Evolutionary conservation across 2,113 vertebrate species (phyloP).

Genomic region (Solea solea): DNA sequence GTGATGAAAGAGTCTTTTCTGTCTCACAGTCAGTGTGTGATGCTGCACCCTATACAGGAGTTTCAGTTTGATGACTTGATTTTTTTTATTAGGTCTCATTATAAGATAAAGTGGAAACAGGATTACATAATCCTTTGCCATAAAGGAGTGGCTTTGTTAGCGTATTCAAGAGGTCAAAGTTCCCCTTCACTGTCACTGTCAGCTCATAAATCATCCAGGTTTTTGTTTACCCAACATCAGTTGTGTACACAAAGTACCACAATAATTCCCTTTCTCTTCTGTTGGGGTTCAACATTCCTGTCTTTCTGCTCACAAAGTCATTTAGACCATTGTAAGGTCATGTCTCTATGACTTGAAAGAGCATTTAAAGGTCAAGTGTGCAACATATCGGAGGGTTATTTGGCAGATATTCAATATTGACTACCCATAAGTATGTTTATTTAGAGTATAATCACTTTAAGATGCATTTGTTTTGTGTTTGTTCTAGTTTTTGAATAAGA

Average conservation of each 20-base stretch:
- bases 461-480: too few species aligned
- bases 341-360: background rate
- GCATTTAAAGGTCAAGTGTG: background rate
- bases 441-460: too few species aligned
- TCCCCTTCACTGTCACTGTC: background rate
- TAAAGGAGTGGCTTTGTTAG: background rate
- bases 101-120: background rate
- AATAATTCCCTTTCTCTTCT: background rate
- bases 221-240: conserved; percentile 8
- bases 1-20: conserved; percentile 6
- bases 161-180: conserved; percentile 38
- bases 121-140: background rate
- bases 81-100: background rate
- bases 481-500: too few species aligned
- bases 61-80: background rate
- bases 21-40: background rate
- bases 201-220: background rate
- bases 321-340: background rate
- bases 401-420: too few species aligned
- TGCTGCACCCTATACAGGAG: background rate
- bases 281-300: background rate
- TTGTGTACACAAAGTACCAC: background rate
- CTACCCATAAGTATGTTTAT: too few species aligned
- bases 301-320: background rate
- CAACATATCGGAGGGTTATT: too few species aligned